Conservation (phyloP, 2,113 vertebrate species). For the Capreolus pygargus region DNA sequence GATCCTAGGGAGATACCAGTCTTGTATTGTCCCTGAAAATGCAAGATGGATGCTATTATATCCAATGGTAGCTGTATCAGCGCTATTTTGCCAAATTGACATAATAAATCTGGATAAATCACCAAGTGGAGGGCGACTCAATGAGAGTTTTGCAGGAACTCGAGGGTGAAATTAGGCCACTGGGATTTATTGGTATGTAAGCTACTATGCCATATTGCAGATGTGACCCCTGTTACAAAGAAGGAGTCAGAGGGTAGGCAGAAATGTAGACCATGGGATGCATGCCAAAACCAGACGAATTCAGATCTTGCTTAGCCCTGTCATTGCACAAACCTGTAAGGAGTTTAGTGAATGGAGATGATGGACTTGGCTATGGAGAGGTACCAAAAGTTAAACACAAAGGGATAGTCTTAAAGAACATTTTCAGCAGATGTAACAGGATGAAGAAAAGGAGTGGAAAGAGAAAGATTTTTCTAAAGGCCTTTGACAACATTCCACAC, state of each 20-base stretch:
- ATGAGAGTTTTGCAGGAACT: slow-evolving; percentile 58
- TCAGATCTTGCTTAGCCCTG: background rate
- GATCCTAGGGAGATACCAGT: background rate
- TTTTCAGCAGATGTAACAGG: background rate
- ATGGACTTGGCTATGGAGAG: background rate
- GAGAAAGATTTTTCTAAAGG: background rate
- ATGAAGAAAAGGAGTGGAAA: background rate
- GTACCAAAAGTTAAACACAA: background rate
- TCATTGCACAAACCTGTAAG: background rate
- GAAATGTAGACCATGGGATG: background rate
- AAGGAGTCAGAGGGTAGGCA: background rate
- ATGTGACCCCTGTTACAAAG: slow-evolving; percentile 49
- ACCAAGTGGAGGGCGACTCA: slow-evolving; percentile 28
- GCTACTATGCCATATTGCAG: slow-evolving; percentile 29
- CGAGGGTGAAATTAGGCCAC: slow-evolving; percentile 66
- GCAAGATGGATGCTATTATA: slow-evolving; percentile 35
- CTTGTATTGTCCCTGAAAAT: slow-evolving; percentile 22
- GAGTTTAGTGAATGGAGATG: background rate
- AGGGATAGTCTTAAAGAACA: background rate
- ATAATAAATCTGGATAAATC: slow-evolving; percentile 65
- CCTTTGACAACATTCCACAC: background rate
- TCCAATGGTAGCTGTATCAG: slow-evolving; percentile 2
- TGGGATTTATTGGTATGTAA: slow-evolving; percentile 56
- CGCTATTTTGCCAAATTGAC: slow-evolving; percentile 42
- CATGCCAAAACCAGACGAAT: background rate